phyloP scores from a whole-genome alignment of 1,140 invertebrate species.

The Oncopeltus fasciatus region DNA sequence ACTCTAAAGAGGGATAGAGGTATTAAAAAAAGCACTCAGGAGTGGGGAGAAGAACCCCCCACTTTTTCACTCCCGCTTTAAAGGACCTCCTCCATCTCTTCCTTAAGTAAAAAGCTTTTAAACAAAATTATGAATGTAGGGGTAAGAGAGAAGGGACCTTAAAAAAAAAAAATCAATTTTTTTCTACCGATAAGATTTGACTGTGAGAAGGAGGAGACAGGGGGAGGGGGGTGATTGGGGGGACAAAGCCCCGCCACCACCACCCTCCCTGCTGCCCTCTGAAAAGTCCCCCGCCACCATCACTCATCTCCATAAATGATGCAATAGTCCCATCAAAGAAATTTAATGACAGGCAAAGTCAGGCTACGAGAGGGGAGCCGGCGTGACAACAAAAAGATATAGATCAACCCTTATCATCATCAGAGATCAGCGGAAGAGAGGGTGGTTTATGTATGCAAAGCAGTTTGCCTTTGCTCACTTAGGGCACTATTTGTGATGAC shows the following conservation, averaged over 20 bases:
- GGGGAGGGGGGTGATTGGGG: no score
- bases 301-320: background rate
- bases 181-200: background rate
- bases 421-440: no score
- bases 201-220: background rate
- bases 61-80: background rate
- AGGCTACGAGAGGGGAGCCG: no score
- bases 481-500: no score
- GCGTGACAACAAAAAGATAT: no score
- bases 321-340: background rate
- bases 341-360: background rate
- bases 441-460: no score
- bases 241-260: no score
- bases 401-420: no score
- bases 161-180: background rate
- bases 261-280: no score
- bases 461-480: no score
- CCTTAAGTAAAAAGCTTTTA: background rate
- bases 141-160: no score
- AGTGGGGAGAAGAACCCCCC: background rate
- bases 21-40: background rate
- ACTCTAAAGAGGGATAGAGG: background rate
- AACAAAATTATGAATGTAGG: background rate
- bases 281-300: background rate
- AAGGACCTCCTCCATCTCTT: background rate